phyloP scores from a whole-genome alignment of 30 jellyfish, hydroid and myxozoan genomes.

The Turritopsis dohrnii region DNA sequence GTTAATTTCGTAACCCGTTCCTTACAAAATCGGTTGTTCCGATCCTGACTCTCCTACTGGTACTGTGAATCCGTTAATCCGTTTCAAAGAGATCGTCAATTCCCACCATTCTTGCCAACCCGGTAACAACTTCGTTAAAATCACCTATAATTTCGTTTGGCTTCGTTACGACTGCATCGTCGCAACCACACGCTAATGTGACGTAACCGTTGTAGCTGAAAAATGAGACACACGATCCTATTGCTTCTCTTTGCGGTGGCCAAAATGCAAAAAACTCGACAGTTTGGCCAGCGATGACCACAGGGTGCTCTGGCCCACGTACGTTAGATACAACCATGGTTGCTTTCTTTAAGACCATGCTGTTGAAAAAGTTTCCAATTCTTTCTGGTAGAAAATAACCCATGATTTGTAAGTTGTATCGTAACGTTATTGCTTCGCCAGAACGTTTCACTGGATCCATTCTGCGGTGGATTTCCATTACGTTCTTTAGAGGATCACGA shows the following conservation, averaged over 20 bases:
- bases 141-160: background rate
- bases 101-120: constrained; percentile 1
- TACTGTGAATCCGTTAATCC: background rate
- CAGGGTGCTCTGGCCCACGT: background rate
- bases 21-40: too few species aligned
- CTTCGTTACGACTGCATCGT: background rate
- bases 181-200: background rate
- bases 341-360: background rate
- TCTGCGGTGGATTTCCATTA: constrained; percentile 7
- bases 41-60: background rate
- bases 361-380: background rate
- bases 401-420: background rate
- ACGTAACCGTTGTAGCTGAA: background rate
- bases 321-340: constrained; percentile 11
- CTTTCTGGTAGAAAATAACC: constrained; percentile 9
- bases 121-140: background rate
- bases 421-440: background rate
- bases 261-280: background rate
- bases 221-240: constrained; percentile 5
- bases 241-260: constrained; percentile 14
- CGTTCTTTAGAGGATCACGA: background rate
- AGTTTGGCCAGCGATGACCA: constrained; percentile 7
- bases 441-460: background rate
- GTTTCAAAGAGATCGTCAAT: background rate
- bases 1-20: too few species aligned